Evolutionary conservation across 2,113 vertebrate genomes (phyloP), one percentile per base, ranked within the genome.

Genomic region (Dermatemys mawii): DNA sequence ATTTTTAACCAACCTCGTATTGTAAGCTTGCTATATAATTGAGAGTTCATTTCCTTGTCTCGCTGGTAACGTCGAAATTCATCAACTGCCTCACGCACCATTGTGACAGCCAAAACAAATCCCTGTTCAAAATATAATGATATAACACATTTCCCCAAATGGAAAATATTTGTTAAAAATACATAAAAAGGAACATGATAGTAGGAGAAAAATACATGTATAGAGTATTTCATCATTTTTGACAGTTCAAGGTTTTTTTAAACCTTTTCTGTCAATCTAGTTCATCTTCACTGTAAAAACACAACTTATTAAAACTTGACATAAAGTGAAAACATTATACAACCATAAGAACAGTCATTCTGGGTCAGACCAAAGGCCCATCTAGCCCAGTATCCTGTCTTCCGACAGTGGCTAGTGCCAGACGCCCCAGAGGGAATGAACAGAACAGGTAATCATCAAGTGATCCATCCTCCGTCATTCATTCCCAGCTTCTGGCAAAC

Each of bases 1-100:
- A 13, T 11, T 78, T 60, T 79, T 94, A 89, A 81, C 98, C 98
- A 82, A 99, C 99, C 99, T 99, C 99, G 97, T 90, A 99, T 95
- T 90, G 99, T 99, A 90, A 99, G 98, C 94, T 99, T 99, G 98
- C 99, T 99, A 95, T 99, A 99, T 26, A 99, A 98, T 78, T 99
- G 99, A 5, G 99, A 99, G 97, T 99, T 99, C 99, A 99, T 99
- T 95, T 99, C 99, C 96, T 99, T 99, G 98, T 99, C 99, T 88
- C 99, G 98, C 92, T 98, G 98, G 97, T 98, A 99, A 83, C 99
- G 99, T 1, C 99, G 98, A 93, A 99, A 98, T 96, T 99, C 99
- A 88, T 99, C 99, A 95, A 99, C 98, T 1, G 99, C 99, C 95
- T 99, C 99, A 76, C 99, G 98, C 55, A 95, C 97, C 98, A 99